These are phyloP conservation scores for Chelidonichthys spinosus DNA, from an alignment of 2,797 vertebrate genomes.

Conservation along the genomic window DNA sequence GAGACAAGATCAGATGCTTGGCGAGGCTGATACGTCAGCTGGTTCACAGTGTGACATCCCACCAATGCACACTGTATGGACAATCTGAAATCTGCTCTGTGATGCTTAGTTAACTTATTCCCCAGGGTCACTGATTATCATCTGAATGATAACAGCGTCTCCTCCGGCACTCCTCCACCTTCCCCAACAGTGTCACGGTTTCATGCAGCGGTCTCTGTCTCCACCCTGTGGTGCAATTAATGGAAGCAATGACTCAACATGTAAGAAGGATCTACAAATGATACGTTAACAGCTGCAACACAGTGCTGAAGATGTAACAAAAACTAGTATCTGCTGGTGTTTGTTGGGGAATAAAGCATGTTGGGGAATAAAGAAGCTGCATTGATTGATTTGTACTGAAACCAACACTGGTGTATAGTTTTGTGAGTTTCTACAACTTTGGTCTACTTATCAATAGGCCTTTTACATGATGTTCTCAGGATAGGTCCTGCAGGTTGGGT, in stretches of 20 bases:
- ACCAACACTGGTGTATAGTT: not conserved
- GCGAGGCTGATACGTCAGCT: not conserved
- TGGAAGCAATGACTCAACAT: not conserved
- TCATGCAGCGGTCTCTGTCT: conserved; percentile 67
- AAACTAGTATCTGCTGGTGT: not conserved
- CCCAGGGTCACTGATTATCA: conserved; percentile 13
- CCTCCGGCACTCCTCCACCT: not conserved
- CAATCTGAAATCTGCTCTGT: conserved; percentile 17
- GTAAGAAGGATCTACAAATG: not conserved
- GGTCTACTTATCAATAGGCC: not conserved
- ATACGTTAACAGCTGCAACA: not conserved
- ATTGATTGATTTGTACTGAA: not conserved
- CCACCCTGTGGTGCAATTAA: conserved; percentile 71
- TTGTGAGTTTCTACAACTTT: not conserved
- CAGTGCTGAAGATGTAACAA: not conserved
- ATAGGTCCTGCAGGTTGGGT: not conserved
- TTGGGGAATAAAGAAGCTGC: not conserved
- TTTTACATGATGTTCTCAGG: not conserved
- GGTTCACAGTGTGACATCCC: conserved; percentile 23
- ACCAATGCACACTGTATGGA: not conserved
- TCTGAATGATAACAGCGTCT: conserved; percentile 1
- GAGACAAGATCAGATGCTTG: conserved; percentile 22
- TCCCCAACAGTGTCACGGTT: not conserved
- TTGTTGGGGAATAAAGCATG: not conserved
- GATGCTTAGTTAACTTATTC: not conserved